phyloP scores from a whole-genome alignment of 2,888 invertebrate genomes.

The Rotaria socialis region DNA sequence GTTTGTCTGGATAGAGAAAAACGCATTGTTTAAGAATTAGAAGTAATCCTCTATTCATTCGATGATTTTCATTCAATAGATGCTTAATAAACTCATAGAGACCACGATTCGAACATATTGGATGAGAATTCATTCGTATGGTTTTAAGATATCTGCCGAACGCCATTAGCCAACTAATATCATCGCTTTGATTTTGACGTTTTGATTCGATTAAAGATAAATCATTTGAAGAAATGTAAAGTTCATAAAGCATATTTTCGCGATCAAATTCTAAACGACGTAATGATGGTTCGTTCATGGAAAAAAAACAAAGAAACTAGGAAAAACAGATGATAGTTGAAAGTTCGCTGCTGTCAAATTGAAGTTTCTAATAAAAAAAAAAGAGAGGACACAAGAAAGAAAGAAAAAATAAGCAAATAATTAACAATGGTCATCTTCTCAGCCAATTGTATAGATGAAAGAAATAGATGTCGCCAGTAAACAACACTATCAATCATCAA shows the following conservation, averaged over 20 bases:
- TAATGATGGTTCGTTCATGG: background rate
- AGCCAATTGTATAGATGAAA: no score
- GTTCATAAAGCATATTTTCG: conserved; percentile 18
- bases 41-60: background rate
- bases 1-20: background rate
- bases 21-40: conserved; percentile 20
- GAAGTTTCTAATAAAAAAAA: background rate
- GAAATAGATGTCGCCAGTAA: no score
- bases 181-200: background rate
- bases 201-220: background rate
- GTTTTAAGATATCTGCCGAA: conserved; percentile 19
- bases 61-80: background rate
- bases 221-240: background rate
- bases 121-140: background rate
- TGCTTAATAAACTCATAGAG: background rate
- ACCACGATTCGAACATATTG: background rate
- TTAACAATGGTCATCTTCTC: no score
- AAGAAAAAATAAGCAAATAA: no score
- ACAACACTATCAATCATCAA: no score
- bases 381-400: no score
- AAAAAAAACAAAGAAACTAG: background rate
- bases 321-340: no score
- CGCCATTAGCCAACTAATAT: background rate
- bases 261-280: background rate
- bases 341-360: background rate